Conservation (phyloP, 2,888 invertebrate species). For the Andrena dorsata region DNA sequence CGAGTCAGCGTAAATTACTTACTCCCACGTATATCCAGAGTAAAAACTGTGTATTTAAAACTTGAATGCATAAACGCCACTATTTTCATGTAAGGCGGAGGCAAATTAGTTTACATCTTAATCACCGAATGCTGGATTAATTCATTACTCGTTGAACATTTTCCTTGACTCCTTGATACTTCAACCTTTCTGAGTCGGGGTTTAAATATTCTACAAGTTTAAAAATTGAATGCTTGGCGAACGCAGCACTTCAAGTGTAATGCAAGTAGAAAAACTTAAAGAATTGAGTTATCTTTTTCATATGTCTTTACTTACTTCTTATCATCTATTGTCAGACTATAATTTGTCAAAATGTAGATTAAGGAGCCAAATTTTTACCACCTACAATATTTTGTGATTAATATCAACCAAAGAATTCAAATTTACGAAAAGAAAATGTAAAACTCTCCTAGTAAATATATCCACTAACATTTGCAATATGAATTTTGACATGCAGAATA, state of each 20-base stretch:
- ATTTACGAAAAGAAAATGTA: background rate
- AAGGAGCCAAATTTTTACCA: too few relatives aligned
- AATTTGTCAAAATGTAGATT: too few relatives aligned
- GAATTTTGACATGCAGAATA: background rate
- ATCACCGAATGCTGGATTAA: background rate
- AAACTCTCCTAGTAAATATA: background rate
- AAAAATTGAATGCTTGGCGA: background rate
- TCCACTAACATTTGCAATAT: background rate
- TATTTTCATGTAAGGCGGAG: background rate
- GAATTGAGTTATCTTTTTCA: too few relatives aligned
- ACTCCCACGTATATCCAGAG: background rate
- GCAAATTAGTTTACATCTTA: background rate
- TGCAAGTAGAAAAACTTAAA: too few relatives aligned
- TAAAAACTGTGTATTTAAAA: background rate
- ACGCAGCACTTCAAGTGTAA: too few relatives aligned
- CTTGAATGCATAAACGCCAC: background rate
- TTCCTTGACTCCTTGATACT: background rate
- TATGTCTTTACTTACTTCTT: too few relatives aligned
- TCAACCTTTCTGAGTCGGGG: background rate
- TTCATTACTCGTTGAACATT: background rate
- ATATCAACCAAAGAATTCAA: too few relatives aligned
- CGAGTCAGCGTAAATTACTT: constrained; percentile 2
- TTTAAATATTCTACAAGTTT: background rate
- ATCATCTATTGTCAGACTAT: too few relatives aligned
- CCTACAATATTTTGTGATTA: too few relatives aligned